Evolutionary conservation across 2,797 vertebrate species (phyloP), one percentile per base, ranked within the genome.

Genomic region (Staurois parvus): DNA sequence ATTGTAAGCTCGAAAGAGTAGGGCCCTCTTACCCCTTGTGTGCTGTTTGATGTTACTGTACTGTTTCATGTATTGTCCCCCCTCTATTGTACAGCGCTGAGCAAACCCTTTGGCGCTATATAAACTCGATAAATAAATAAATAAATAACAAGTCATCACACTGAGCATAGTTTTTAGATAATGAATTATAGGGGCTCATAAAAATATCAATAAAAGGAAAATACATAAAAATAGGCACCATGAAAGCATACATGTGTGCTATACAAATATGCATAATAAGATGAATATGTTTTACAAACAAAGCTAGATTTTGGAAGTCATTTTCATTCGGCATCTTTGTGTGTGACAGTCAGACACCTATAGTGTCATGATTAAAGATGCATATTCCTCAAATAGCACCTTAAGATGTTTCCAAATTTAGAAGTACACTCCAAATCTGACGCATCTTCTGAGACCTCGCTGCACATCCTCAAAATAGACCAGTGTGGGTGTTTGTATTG

Each of bases 311-410:
- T 8, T 24, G 13, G 3, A 80, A 56, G 66, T 67, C n/a, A n/a
- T 52, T 70, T n/a, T n/a, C n/a, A n/a, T n/a, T n/a, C n/a, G n/a
- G 34, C 26, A 56, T 34, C 26, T 52, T 4, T 30, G 56, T 11
- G 26, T 80, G 19, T 72, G 67, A 80, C 67, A 69, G 66, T 21
- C 42, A 56, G 37, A 72, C 67, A 28, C 78, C 78, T 21, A 80
- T 67, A 70, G 67, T 37, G 32, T 72, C 67, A 68, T 19, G 42
- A 52, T 52, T 24, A 52, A 42, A 34, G 26, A 80, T 56, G 45
- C 17, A 56, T 21, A 30, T 56, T 72, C 24, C 30, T 26, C 78
- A 80, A 34, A 34, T 32, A 80, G 67, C 76, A 30, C 62, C 40
- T 40, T 37, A 32, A 21, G 9, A 42, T 56, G 67, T 30, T 69